phyloP scores from a whole-genome alignment of 2,888 invertebrate genomes.

The Drosophila emarginata region DNA sequence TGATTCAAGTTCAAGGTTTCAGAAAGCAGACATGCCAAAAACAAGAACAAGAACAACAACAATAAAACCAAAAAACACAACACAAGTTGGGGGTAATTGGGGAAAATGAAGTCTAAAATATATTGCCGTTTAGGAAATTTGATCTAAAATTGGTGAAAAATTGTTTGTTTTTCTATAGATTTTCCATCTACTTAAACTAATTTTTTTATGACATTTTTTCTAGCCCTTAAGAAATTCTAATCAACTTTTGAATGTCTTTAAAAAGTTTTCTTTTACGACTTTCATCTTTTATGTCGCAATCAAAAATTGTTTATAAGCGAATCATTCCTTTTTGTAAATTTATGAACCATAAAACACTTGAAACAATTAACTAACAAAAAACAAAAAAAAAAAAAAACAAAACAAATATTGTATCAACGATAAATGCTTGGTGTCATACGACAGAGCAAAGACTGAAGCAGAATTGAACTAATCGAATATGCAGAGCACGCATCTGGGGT shows the following conservation, averaged over 20 bases:
- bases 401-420: conserved; percentile 3
- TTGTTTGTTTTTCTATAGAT: not conserved
- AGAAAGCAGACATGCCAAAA: conserved; percentile 2
- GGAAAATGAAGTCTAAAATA: not conserved
- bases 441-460: not conserved
- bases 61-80: not conserved
- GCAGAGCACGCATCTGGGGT: conserved; percentile 33
- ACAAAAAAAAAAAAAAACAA: not conserved
- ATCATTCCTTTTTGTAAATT: conserved; percentile 12
- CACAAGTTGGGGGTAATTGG: not conserved
- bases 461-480: conserved; percentile 35
- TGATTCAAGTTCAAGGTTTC: conserved; percentile 9
- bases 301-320: conserved; percentile 4
- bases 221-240: conserved; percentile 1
- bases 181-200: not conserved
- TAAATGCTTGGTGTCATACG: conserved; percentile 9
- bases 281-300: conserved; percentile 15
- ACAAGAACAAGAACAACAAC: not conserved
- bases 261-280: conserved; percentile 15
- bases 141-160: not conserved
- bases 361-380: conserved; percentile 14
- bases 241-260: conserved; percentile 9
- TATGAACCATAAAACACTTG: conserved; percentile 25
- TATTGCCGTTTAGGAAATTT: not conserved
- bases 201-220: not conserved